Evolutionary conservation across 2,888 invertebrate genomes (phyloP), one percentile per base, ranked within the genome.

Genomic region (Erebia epiphron): DNA sequence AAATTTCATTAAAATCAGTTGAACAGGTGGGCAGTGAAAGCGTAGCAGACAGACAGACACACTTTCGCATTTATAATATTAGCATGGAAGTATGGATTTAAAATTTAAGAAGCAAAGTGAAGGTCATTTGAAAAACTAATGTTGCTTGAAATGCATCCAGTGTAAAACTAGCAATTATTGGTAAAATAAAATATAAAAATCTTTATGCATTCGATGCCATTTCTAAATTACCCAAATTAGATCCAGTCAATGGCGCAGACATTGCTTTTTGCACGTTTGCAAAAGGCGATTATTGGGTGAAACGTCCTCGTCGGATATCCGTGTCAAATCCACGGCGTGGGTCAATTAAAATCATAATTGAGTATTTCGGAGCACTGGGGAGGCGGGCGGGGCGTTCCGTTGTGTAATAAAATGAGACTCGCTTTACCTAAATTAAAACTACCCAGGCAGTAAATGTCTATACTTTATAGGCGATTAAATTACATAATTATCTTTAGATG

Each of bases 331-430:
- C 66, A 66, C 66, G 66, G 81, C 81, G 83, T 88, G 87, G 82
- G 82, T 85, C 85, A 89, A 90, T 90, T 90, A 88, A 89, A 89
- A 89, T 87, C 83, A 85, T 88, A 90, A 90, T 90, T 86, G 88
- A 86, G 84, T 86, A 83, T 86, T 87, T 84, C 79, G 84, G 76
- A 75, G 78, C 73, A 72, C 67, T 65, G 75, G 70, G 76, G 68
- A 54, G 63, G 73, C 64, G 73, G 70, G 73, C 66, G 75, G 75
- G 75, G 74, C 75, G 74, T 76, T 70, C 76, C 77, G 70, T 72
- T 76, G 72, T 76, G 73, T 70, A 73, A 75, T 75, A 72, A 73
- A 78, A 75, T 77, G 76, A 74, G 75, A 76, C 70, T 77, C 70
- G 70, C 72, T 74, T 71, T 73, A 41, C 70, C 69, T 57, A 66